phyloP scores from a whole-genome alignment of 2,797 vertebrate species.

The Thaleichthys pacificus region DNA sequence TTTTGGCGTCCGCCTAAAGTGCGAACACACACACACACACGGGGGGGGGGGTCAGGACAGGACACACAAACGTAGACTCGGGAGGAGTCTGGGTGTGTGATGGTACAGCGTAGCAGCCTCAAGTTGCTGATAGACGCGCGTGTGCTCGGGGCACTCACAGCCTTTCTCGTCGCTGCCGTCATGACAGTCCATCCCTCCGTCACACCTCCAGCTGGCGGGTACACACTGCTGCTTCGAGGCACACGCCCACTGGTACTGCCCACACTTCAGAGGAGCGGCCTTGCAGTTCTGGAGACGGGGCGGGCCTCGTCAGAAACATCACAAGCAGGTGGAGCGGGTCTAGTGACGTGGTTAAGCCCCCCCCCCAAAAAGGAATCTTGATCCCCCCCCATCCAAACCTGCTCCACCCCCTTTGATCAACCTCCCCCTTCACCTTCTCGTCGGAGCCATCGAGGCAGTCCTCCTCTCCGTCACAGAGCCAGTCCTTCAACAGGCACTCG shows the following conservation, averaged over 20 bases:
- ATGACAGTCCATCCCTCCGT: slow-evolving; percentile 79
- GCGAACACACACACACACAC: slow-evolving; percentile 5
- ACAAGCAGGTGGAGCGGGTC: too few relatives aligned
- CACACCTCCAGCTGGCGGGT: slow-evolving; percentile 83
- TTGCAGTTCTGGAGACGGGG: slow-evolving; percentile 72
- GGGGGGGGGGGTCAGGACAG: background rate
- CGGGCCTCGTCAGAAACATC: background rate
- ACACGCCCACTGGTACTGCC: slow-evolving; percentile 80
- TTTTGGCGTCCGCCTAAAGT: slow-evolving; percentile 67
- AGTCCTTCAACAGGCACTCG: slow-evolving; percentile 83
- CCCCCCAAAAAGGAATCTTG: background rate
- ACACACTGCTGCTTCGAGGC: slow-evolving; percentile 73
- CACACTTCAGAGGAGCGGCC: slow-evolving; percentile 54
- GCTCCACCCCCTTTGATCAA: background rate
- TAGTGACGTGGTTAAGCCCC: background rate
- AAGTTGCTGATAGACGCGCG: background rate
- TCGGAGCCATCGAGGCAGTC: slow-evolving; percentile 88
- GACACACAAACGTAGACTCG: background rate
- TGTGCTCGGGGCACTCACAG: slow-evolving; percentile 71
- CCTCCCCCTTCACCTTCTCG: slow-evolving; percentile 74
- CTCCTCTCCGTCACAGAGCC: slow-evolving; percentile 84
- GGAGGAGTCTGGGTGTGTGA: background rate
- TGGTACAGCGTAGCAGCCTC: background rate
- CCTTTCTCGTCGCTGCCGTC: slow-evolving; percentile 81
- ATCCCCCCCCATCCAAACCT: background rate